Base-by-base conservation (phyloP, 2,888 invertebrate species). In the Drosophila testacea region DNA sequence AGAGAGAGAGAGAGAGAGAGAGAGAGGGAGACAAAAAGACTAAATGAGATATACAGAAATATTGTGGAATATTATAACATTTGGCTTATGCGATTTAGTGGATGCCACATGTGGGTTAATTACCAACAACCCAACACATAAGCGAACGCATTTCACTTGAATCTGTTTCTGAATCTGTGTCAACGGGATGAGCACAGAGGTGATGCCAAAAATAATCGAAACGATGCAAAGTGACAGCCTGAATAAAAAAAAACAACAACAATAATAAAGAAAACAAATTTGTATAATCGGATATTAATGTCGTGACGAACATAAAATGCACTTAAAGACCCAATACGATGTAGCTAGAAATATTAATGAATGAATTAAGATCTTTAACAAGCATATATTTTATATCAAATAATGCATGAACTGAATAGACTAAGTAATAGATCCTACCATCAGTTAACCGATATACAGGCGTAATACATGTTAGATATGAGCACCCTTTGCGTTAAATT, bases 91-190 rank as follows among this genome's bases (percentile, higher is more conserved):
- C 36, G 38, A 63, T 69, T 69, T 76, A 38, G 27, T 55, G 38
- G 28, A 30, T 27, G 42, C 22, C 44, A 62, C 79, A 71, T 75
- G 64, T 87, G 77, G 85, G 88, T 88, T 82, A 82, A 88, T 88
- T 88, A 76, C 69, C 62, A 47, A 39, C 54, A 57, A 32, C 5
- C 28, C 32, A 48, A 30, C 34, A 22, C 39, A 39, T 34, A 61
- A 51, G 62, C 69, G 32, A 60, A 68, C 64, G 69, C 66, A 79
- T 70, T 83, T 85, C 64, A 70, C 79, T 63, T 65, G 62, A 70
- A 81, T 68, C 77, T 83, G 80, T 80, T 80, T 83, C 83, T 69
- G 61, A 66, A 81, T 68, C 78, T 83, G 81, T 81, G 86, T 86
- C 86, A 86, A 28, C 67, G 62, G 56, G 54, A 83, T 81, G 70